phyloP scores from a whole-genome alignment of 2,797 vertebrate species.

The Falco naumanni region DNA sequence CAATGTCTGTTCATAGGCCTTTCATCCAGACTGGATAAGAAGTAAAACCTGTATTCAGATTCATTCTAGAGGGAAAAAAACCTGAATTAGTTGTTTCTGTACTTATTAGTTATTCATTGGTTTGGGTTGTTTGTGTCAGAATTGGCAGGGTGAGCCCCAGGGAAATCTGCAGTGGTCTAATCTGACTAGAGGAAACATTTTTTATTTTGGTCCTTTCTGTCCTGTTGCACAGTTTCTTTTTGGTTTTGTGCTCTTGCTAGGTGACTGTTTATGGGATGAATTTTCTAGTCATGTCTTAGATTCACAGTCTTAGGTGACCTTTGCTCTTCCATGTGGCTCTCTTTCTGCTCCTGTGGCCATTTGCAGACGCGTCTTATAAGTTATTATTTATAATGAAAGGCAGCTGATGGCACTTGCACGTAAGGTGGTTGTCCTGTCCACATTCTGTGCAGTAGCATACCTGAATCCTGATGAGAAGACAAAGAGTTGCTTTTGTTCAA shows the following conservation, averaged over 20 bases:
- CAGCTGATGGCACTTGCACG: neutral
- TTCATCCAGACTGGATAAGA: neutral
- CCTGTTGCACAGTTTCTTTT: neutral
- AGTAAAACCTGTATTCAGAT: neutral
- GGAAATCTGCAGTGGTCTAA: neutral
- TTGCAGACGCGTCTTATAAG: neutral
- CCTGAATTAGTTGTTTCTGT: neutral
- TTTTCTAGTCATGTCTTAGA: slow-evolving; percentile 44
- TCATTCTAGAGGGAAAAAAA: neutral
- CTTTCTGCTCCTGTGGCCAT: slow-evolving; percentile 18
- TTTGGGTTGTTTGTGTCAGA: neutral
- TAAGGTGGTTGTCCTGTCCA: neutral
- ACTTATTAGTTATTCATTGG: neutral
- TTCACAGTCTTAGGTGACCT: slow-evolving; percentile 1
- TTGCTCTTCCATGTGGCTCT: slow-evolving; percentile 17
- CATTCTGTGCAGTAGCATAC: neutral
- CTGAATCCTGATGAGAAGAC: slow-evolving; percentile 25
- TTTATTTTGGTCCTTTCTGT: neutral
- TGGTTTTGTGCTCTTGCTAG: neutral
- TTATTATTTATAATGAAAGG: slow-evolving; percentile 53
- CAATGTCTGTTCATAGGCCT: neutral
- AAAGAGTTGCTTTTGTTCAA: neutral
- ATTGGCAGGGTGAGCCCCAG: neutral
- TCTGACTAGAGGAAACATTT: neutral
- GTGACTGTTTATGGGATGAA: neutral